Base-by-base conservation (phyloP, 1,140 invertebrate genomes). In the Hylaeus anthracinus region DNA sequence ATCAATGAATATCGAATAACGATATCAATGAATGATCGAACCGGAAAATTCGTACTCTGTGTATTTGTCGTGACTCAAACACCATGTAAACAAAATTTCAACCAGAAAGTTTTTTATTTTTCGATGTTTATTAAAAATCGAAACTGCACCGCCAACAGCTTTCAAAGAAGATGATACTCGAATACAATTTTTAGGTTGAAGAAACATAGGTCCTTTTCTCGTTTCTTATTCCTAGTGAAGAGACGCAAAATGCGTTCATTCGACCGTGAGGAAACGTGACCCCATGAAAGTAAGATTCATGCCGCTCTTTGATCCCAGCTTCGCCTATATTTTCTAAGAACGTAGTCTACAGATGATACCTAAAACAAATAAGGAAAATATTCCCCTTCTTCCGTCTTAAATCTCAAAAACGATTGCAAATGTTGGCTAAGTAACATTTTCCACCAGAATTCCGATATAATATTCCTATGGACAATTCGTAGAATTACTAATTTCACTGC, bases 231-330 rank as follows among this genome's bases (percentile, higher is more conserved):
- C 43, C 63, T 64, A 63, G 51, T 64, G 12, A 37, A 76, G 77
- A 58, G 43, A 73, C 65, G 73, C 55, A 45, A 82, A 85, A 82
- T 74, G 79, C 69, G 73, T 70, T 74, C 73, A 26, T 79, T 79
- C 74, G 75, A 79, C 83, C 67, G 66, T 82, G 45, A 73, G 81
- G 63, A 56, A 85, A 85, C 84, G 84, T 85, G 80, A 82, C 84
- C 72, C 58, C 67, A 72, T 86, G 81, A 82, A 86, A 86, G 80
- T 81, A 65, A 76, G 79, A 76, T 86, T 76, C 80, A 45, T 65
- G 72, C 64, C 58, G 63, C 71, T 76, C 84, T 85, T 82, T 86
- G 85, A 86, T 86, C 83, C 66, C 9, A 51, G 43, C 51, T 71
- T 76, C 72, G 48, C 41, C 83, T 71, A 73, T 86, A 84, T 79